Evolutionary conservation across 2,888 invertebrate species (phyloP).

Genomic region (Cephonodes hylas): DNA sequence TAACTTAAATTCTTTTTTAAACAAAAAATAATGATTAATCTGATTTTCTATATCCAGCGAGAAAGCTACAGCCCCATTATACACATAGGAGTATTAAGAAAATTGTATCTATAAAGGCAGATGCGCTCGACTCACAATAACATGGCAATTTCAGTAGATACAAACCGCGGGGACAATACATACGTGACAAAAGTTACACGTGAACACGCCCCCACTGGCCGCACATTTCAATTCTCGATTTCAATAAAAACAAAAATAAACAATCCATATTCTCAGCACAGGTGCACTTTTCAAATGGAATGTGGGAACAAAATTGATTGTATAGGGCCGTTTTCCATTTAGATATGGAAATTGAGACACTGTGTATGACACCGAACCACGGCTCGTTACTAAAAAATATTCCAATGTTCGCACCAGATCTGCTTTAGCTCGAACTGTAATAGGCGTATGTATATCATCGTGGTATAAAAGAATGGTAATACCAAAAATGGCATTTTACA

Average conservation of each 20-base stretch:
- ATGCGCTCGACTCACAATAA: not conserved
- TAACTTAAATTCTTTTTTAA: too few relatives aligned
- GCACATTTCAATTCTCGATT: conserved; percentile 55
- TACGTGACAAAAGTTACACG: conserved; percentile 30
- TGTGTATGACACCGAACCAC: conserved; percentile 58
- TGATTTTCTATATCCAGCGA: not conserved
- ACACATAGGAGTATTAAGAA: not conserved
- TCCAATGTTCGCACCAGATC: conserved; percentile 18
- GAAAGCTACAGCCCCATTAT: not conserved
- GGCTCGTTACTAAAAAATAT: conserved; percentile 55
- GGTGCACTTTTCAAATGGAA: conserved; percentile 76
- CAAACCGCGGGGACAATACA: conserved; percentile 13
- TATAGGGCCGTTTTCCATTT: conserved; percentile 75
- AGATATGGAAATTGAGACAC: conserved; percentile 73
- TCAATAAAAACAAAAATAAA: conserved; percentile 53
- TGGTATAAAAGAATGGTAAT: not conserved
- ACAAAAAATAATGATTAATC: not conserved
- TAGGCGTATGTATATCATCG: not conserved
- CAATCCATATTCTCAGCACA: conserved; percentile 62
- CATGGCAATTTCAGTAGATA: not conserved
- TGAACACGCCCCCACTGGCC: conserved; percentile 26
- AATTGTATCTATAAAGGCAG: not conserved
- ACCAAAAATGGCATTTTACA: not conserved
- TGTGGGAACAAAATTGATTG: conserved; percentile 74
- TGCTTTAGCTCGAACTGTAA: not conserved